A percentile compares a stretch with the other conserved stretches of the same genome.
phyloP scores from a whole-genome alignment of 2,113 vertebrate genomes.

The Cryptotis parvus region DNA sequence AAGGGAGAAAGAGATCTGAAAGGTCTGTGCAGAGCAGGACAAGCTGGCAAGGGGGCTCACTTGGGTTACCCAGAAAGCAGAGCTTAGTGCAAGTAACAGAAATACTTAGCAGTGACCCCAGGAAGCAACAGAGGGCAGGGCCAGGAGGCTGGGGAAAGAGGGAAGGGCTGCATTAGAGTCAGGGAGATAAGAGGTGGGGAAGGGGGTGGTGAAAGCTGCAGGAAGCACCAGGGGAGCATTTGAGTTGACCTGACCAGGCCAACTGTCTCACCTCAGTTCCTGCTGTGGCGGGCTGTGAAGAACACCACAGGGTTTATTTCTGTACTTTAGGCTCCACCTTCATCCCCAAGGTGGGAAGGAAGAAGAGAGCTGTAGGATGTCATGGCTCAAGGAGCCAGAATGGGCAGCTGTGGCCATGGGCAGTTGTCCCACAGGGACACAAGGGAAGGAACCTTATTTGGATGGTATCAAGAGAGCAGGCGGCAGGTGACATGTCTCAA shows the following conservation, averaged over 20 bases:
- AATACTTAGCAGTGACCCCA: background rate
- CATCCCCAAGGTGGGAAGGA: no score
- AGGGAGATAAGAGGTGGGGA: no score
- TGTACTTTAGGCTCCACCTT: background rate
- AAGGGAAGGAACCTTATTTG: background rate
- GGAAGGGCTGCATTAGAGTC: background rate
- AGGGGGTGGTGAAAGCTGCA: no score
- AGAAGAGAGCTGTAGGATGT: background rate
- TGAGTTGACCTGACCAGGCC: background rate
- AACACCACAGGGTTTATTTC: background rate
- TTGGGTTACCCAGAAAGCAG: background rate
- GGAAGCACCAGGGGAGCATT: background rate
- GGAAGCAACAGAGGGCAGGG: background rate
- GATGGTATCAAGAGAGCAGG: background rate
- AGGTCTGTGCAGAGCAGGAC: background rate
- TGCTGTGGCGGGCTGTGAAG: background rate
- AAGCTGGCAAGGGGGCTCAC: background rate
- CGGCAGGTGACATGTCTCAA: background rate
- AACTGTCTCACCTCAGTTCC: background rate
- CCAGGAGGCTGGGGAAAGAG: background rate
- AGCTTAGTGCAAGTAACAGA: fast-evolving
- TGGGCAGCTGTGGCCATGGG: background rate
- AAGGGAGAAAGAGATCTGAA: background rate
- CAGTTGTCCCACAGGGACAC: background rate
- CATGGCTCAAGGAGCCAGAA: fast-evolving